A percentile compares a stretch with the other conserved stretches of the same genome.
These are phyloP conservation scores for Elaphurus davidianus DNA, from an alignment of 2,113 vertebrate genomes.

Conservation along the genomic window DNA sequence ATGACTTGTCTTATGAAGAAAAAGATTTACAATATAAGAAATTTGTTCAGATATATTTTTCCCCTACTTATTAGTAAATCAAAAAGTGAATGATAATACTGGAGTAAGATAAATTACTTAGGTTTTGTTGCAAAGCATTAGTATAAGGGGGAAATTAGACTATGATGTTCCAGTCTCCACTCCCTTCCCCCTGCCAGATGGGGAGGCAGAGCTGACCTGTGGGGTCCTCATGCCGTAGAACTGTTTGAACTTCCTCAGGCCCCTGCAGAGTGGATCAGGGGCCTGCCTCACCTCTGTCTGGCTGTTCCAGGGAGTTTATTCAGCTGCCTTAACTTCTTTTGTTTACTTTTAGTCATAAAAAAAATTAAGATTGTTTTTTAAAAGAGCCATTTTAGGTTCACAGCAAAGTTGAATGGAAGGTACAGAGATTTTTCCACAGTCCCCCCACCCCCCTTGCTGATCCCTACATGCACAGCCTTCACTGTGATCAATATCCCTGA, in stretches of 20 bases:
- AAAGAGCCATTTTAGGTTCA: background rate
- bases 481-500: too few species aligned
- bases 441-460: background rate
- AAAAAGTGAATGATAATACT: background rate
- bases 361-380: background rate
- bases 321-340: background rate
- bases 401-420: background rate
- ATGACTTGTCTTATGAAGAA: background rate
- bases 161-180: background rate
- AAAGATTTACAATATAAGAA: background rate
- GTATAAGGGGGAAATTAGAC: background rate
- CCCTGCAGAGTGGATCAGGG: background rate
- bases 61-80: background rate
- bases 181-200: background rate
- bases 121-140: background rate
- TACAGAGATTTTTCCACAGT: background rate
- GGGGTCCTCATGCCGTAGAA: fast-evolving
- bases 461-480: background rate
- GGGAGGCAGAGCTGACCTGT: background rate
- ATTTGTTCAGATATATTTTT: background rate
- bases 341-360: background rate
- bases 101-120: background rate
- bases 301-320: background rate
- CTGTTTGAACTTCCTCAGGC: background rate
- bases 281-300: background rate